These are phyloP conservation scores for Drosophila sucinea DNA, from an alignment of 1,140 invertebrate genomes.

Conservation along the genomic window DNA sequence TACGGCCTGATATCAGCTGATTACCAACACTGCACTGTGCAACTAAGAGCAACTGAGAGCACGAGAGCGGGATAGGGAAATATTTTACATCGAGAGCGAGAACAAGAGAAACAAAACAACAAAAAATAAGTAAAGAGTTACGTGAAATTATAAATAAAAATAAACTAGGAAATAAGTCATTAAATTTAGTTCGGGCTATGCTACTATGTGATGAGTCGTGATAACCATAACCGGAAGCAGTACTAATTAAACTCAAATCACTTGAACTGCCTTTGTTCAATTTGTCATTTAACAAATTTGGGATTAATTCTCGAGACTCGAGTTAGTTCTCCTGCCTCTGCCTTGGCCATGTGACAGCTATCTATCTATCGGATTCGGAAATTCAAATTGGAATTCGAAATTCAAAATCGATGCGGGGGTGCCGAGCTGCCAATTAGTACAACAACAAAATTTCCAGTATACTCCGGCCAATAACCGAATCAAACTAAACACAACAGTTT, in stretches of 20 bases:
- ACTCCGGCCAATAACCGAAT: constrained; percentile 4
- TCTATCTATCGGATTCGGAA: not conserved
- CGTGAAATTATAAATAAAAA: constrained; percentile 77
- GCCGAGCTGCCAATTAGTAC: constrained; percentile 45
- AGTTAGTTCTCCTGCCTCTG: constrained; percentile 2
- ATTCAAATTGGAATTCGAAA: constrained; percentile 28
- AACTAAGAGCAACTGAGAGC: not conserved
- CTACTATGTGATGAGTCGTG: constrained; percentile 29
- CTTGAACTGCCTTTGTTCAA: constrained; percentile 19
- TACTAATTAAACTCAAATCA: constrained; percentile 13
- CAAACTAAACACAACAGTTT: constrained; percentile 25
- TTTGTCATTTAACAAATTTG: constrained; percentile 26
- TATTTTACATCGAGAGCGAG: constrained; percentile 36
- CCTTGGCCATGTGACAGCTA: constrained; percentile 29
- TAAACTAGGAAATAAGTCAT: constrained; percentile 55
- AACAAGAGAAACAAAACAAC: constrained; percentile 38
- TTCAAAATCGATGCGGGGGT: constrained; percentile 28
- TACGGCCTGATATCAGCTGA: not conserved
- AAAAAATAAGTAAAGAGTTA: constrained; percentile 60
- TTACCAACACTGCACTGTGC: constrained; percentile 26
- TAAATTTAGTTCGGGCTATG: constrained; percentile 11
- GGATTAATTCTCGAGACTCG: not conserved
- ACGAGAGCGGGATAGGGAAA: not conserved
- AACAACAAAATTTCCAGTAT: constrained; percentile 24
- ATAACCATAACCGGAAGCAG: constrained; percentile 32